Conservation (phyloP, 1,140 invertebrate species). For the Trissolcus basalis region DNA sequence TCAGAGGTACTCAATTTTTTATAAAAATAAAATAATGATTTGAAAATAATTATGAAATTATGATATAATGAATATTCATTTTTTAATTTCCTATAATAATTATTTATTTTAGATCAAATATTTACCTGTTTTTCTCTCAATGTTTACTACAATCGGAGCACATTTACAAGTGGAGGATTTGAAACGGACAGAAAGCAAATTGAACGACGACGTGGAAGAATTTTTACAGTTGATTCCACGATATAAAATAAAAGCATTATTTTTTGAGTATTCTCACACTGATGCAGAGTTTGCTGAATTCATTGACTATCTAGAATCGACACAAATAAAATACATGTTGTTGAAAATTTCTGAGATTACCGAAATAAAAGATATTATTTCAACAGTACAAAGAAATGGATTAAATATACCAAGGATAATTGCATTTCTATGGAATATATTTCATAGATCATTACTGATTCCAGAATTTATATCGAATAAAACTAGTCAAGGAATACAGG, state of each 20-base stretch:
- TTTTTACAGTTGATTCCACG: not conserved
- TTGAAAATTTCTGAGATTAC: not conserved
- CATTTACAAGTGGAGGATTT: too few relatives aligned
- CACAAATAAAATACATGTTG: not conserved
- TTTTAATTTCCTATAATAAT: too few relatives aligned
- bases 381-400: not conserved
- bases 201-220: not conserved
- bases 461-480: too few relatives aligned
- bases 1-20: too few relatives aligned
- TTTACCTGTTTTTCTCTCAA: too few relatives aligned
- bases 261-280: not conserved
- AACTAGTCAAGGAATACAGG: too few relatives aligned
- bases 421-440: not conserved
- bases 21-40: too few relatives aligned
- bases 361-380: not conserved
- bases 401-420: not conserved
- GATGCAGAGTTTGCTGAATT: not conserved
- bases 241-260: constrained; percentile 2
- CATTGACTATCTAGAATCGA: not conserved
- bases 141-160: too few relatives aligned
- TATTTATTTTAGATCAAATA: too few relatives aligned
- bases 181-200: not conserved
- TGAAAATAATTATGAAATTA: too few relatives aligned
- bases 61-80: too few relatives aligned
- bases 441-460: not conserved